phyloP scores from a whole-genome alignment of 2,797 vertebrate species.

The Ctenopoma kingsleyae region DNA sequence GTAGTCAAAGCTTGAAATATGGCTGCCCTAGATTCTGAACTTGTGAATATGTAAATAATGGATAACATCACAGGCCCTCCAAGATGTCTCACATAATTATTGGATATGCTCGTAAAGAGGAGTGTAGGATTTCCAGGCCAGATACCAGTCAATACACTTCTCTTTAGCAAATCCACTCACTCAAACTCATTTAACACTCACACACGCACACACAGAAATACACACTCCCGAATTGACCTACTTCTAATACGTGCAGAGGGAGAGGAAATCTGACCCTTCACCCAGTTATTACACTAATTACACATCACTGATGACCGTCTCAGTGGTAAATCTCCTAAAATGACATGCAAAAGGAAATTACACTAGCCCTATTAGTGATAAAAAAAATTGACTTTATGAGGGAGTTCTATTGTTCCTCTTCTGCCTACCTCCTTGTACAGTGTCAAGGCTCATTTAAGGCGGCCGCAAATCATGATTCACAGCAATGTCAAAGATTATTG shows the following conservation, averaged over 20 bases:
- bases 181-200: constrained; percentile 51
- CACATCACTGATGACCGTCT: constrained; percentile 60
- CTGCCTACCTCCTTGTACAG: constrained; percentile 13
- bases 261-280: constrained; percentile 72
- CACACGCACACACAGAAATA: constrained; percentile 23
- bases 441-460: constrained; percentile 45
- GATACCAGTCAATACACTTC: constrained; percentile 67
- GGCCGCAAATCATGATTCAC: constrained; percentile 39
- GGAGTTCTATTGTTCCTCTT: constrained; percentile 29
- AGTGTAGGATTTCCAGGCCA: constrained; percentile 67
- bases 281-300: constrained; percentile 80
- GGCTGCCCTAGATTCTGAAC: constrained; percentile 78
- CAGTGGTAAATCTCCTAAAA: constrained; percentile 61
- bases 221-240: constrained; percentile 64
- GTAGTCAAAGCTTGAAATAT: constrained; percentile 33
- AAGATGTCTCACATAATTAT: constrained; percentile 79
- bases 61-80: constrained; percentile 73
- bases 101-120: constrained; percentile 66
- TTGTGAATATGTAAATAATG: constrained; percentile 78
- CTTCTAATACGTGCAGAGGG: constrained; percentile 58
- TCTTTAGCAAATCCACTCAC: constrained; percentile 55
- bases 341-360: constrained; percentile 69
- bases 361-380: constrained; percentile 1
- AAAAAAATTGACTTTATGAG: constrained; percentile 37
- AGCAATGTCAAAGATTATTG: constrained; percentile 45